Percentiles rank a stretch among this genome's conserved stretches.
Conservation (phyloP, 2,888 invertebrate species). For the Notodonta ziczac region DNA sequence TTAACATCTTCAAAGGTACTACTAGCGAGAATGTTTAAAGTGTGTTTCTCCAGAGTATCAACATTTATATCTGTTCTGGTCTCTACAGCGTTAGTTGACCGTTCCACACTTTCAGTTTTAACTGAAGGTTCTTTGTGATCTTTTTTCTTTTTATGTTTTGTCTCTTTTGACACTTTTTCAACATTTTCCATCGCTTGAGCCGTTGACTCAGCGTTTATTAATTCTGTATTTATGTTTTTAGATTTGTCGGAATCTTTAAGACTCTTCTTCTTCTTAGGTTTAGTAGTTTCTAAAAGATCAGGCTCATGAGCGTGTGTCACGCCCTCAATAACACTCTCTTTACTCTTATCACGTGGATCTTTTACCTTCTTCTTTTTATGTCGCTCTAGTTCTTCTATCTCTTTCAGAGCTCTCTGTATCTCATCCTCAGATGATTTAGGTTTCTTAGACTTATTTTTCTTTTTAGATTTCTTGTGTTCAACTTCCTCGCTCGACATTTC, state of each 20-base stretch:
- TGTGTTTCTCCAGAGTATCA: not conserved
- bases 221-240: slow-evolving; percentile 26
- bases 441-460: slow-evolving; percentile 72
- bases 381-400: slow-evolving; percentile 70
- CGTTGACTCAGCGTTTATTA: slow-evolving; percentile 25
- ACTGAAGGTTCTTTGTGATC: slow-evolving; percentile 32
- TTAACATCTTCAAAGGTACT: not conserved
- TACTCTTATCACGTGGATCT: slow-evolving; percentile 52
- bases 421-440: slow-evolving; percentile 66
- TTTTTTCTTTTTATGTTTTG: slow-evolving; percentile 45
- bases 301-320: slow-evolving; percentile 17
- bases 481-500: slow-evolving; percentile 40
- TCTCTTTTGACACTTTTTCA: slow-evolving; percentile 25
- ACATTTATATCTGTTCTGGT: not conserved
- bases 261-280: slow-evolving; percentile 53
- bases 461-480: slow-evolving; percentile 65
- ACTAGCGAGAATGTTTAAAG: not conserved
- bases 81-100: slow-evolving; percentile 5
- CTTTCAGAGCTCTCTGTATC: slow-evolving; percentile 75
- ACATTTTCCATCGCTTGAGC: slow-evolving; percentile 8
- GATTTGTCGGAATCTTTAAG: slow-evolving; percentile 39
- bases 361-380: slow-evolving; percentile 67
- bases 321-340: slow-evolving; percentile 37
- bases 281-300: slow-evolving; percentile 25
- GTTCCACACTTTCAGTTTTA: slow-evolving; percentile 25